A percentile compares a stretch with the other conserved stretches of the same genome.
Conservation (phyloP, 1,140 invertebrate species). For the Melipona quadrifasciata region DNA sequence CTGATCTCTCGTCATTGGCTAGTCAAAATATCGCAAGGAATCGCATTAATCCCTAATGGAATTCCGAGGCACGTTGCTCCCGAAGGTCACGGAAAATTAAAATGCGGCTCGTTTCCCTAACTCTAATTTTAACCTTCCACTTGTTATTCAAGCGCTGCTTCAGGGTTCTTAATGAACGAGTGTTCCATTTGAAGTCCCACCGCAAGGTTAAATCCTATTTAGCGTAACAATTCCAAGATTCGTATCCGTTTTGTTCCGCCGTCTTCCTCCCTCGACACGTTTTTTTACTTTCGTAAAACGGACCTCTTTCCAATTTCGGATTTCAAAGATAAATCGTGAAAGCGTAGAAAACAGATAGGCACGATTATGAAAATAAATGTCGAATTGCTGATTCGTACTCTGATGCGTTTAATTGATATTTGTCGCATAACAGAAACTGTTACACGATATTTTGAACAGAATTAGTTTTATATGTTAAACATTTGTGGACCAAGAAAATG, state of each 20-base stretch:
- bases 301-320: background rate
- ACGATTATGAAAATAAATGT: background rate
- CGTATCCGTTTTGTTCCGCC: constrained; percentile 36
- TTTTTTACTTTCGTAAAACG: too few species aligned
- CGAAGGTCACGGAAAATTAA: constrained; percentile 46
- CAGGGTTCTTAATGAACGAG: constrained; percentile 56
- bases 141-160: constrained; percentile 58
- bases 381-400: background rate
- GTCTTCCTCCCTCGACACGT: background rate
- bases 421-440: background rate
- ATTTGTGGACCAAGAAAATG: background rate
- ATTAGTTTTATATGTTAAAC: background rate
- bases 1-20: background rate
- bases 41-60: background rate
- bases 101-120: constrained; percentile 52
- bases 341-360: background rate
- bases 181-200: constrained; percentile 60
- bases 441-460: background rate
- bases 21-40: background rate
- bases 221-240: constrained; percentile 50
- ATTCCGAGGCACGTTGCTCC: background rate
- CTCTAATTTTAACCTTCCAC: constrained; percentile 38
- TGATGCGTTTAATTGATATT: background rate
- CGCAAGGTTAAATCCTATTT: constrained; percentile 62
- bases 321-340: background rate